These are phyloP conservation scores for Cephus pygmeus DNA, from an alignment of 2,888 invertebrate genomes.

Conservation along the genomic window DNA sequence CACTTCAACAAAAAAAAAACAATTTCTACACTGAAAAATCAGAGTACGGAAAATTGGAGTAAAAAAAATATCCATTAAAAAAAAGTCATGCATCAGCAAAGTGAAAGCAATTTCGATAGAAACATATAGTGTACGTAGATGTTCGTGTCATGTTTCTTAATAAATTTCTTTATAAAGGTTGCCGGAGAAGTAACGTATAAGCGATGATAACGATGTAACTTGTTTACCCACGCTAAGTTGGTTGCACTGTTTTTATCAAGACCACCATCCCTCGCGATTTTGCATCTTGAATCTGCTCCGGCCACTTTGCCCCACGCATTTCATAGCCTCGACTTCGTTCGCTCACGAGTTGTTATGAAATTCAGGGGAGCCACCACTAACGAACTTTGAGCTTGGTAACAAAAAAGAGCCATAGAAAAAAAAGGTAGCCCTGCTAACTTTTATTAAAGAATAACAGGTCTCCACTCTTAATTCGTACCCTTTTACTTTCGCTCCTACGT, in stretches of 20 bases:
- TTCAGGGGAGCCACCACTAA: conserved; percentile 31
- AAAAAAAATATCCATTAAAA: background rate
- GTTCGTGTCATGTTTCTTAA: conserved; percentile 6
- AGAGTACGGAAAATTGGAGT: background rate
- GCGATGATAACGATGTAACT: conserved; percentile 18
- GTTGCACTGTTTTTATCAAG: conserved; percentile 15
- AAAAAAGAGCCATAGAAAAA: background rate
- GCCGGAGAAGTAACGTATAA: conserved; percentile 11
- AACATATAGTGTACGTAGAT: background rate
- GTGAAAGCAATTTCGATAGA: background rate
- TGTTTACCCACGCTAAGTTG: conserved; percentile 17
- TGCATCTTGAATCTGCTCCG: background rate
- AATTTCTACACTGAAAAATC: background rate
- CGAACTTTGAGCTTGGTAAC: conserved; percentile 26
- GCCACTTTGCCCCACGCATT: background rate
- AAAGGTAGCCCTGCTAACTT: background rate
- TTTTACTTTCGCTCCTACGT: background rate
- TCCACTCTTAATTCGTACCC: background rate
- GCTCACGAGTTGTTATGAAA: conserved; percentile 43
- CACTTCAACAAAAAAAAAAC: background rate
- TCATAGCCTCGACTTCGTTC: conserved; percentile 13
- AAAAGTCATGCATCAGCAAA: background rate
- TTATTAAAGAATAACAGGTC: background rate
- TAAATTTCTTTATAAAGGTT: conserved; percentile 13
- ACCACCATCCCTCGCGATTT: background rate